Base-by-base conservation (phyloP, 2,888 invertebrate genomes). In the Cryptus armator region DNA sequence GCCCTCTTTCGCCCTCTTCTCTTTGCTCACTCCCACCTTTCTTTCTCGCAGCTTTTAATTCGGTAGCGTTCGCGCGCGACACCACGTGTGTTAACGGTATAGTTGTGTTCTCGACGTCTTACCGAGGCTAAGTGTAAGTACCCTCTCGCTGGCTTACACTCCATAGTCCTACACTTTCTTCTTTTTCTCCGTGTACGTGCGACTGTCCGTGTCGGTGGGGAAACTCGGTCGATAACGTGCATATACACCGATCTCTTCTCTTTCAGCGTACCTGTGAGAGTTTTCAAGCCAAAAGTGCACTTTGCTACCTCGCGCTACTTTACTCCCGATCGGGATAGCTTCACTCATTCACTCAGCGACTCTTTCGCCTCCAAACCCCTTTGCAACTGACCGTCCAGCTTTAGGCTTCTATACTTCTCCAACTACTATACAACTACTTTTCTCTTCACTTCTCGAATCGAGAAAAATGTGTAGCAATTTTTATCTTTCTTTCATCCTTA, bases 101-200 rank as follows among this genome's bases (percentile, higher is more conserved):
- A 37, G 32, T n/a, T 29, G 19, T 59, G 16, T 37, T 70, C 84
- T 88, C 86, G 83, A 85, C 84, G 86, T 88, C 88, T 77, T 72
- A 67, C 83, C 68, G 71, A 81, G 83, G 72, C 75, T 53, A 75
- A 79, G 64, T 70, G 29, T 29, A 64, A 64, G 78, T 75, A 75
- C 79, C 44, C 56, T 24, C 53, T 62, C 48, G 44, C n/a, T 16
- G 83, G 70, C 70, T 83, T 80, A 43, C 75, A 70, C 14, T 12
- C 51, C 37, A 29, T 66, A 48, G 71, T 66, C 56, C 75, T 66
- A 71, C 70, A 76, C 51, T 37, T 6, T 37, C 37, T 37, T 37
- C 6, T 72, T 44, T 59, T 24, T 56, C 51, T 43, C 32, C 46
- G 59, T 37, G 14, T 59, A 32, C 46, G 68, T 62, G 24, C 53